These are phyloP conservation scores for Lethocerus indicus DNA, from an alignment of 1,140 invertebrate species.

Conservation along the genomic window DNA sequence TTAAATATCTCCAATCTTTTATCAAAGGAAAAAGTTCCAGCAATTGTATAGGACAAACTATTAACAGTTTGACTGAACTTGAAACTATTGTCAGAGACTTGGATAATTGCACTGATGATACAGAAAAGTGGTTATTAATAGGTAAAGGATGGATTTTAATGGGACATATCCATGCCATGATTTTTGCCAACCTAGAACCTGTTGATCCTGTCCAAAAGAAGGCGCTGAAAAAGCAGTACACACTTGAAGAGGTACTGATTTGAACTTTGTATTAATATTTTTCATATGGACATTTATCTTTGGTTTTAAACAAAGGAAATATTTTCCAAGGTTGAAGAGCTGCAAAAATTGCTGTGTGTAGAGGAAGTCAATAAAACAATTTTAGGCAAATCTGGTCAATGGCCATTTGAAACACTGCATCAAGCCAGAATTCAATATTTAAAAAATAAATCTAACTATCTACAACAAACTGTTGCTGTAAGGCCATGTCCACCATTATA, in stretches of 20 bases:
- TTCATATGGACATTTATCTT: neutral
- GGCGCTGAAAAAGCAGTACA: slow-evolving; percentile 43
- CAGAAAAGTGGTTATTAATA: slow-evolving; percentile 11
- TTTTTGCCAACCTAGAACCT: slow-evolving; percentile 26
- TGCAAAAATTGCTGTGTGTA: slow-evolving; percentile 18
- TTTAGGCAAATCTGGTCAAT: slow-evolving; percentile 7
- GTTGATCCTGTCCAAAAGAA: slow-evolving; percentile 63
- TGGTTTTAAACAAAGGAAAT: neutral
- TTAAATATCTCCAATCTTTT: no score
- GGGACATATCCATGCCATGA: slow-evolving; percentile 25
- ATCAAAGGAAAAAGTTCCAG: no score
- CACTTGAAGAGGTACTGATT: slow-evolving; percentile 34
- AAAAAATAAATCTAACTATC: slow-evolving; percentile 21
- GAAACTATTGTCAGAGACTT: neutral
- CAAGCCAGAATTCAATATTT: slow-evolving; percentile 21
- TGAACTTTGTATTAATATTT: slow-evolving; percentile 1
- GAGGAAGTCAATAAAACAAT: slow-evolving; percentile 13
- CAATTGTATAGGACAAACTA: no score
- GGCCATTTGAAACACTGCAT: slow-evolving; percentile 23
- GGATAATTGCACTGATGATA: neutral
- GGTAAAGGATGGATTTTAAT: slow-evolving; percentile 24
- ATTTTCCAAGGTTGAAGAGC: slow-evolving; percentile 12
- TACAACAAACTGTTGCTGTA: slow-evolving; percentile 30
- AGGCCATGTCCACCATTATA: slow-evolving; percentile 37
- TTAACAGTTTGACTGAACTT: neutral